Conservation (phyloP, 2,113 vertebrate genomes). For the Phyllostomus discolor region DNA sequence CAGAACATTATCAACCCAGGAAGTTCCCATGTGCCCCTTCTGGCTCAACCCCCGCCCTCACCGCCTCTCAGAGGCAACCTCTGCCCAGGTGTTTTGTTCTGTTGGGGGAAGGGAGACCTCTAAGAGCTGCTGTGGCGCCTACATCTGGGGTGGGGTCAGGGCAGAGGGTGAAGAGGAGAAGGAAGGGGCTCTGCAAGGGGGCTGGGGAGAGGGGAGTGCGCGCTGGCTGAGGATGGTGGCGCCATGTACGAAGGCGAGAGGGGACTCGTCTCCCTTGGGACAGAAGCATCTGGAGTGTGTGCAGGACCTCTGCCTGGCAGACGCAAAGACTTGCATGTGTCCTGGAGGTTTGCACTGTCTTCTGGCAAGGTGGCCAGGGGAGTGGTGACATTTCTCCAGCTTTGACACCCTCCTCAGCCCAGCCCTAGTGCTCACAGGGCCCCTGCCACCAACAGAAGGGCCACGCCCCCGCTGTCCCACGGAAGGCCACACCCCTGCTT, state of each 20-base stretch:
- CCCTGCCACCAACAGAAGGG: neutral
- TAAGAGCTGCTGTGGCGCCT: neutral
- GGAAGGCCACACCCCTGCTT: neutral
- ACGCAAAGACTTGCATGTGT: fast-evolving
- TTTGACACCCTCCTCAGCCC: fast-evolving
- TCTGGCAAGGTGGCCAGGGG: neutral
- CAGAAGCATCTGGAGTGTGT: fast-evolving
- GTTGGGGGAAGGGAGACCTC: neutral
- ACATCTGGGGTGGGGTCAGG: neutral
- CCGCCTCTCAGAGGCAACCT: neutral
- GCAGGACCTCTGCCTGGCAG: neutral
- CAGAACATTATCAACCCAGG: neutral
- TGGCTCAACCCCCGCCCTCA: fast-evolving
- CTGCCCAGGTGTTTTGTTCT: neutral
- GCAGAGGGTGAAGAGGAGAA: neutral
- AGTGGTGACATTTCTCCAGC: neutral
- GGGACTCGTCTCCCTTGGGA: neutral
- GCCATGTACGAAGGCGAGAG: neutral
- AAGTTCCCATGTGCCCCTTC: neutral
- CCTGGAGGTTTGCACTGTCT: neutral
- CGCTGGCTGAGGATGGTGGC: neutral
- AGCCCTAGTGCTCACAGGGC: neutral
- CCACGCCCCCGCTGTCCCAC: fast-evolving
- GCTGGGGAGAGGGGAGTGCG: neutral
- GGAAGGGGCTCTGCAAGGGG: neutral